Evolutionary conservation across 2,797 vertebrate genomes (phyloP).

Genomic region (Trachurus trachurus): DNA sequence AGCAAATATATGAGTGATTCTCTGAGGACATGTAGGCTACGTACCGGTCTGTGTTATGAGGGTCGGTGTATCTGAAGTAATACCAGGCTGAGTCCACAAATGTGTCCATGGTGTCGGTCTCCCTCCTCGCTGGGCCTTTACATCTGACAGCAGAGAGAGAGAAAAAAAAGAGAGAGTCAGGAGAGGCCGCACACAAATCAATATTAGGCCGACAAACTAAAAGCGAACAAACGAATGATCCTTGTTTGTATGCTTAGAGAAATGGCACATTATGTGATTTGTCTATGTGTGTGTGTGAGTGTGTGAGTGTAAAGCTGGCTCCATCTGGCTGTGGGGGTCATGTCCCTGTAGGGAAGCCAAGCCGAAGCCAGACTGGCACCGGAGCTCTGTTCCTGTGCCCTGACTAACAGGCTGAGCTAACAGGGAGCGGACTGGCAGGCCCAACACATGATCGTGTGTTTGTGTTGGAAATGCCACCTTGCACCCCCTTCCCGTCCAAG

Average conservation of each 20-base stretch:
- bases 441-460: conserved; percentile 65
- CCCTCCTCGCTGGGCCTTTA: conserved; percentile 89
- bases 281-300: conserved; percentile 12
- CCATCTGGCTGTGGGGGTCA: conserved; percentile 77
- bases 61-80: conserved; percentile 95
- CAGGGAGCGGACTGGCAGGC: conserved; percentile 68
- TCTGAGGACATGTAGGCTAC: conserved; percentile 13
- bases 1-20: conserved; percentile 11
- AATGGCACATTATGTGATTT: conserved; percentile 53
- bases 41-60: conserved; percentile 90
- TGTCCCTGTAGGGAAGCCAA: conserved; percentile 65
- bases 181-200: conserved; percentile 44
- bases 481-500: conserved; percentile 53
- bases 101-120: conserved; percentile 98
- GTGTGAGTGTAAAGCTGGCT: conserved; percentile 45
- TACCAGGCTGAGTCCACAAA: conserved; percentile 99
- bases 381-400: conserved; percentile 62
- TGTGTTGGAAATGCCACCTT: conserved; percentile 78
- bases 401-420: conserved; percentile 80
- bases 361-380: conserved; percentile 74
- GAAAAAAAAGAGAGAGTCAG: conserved; percentile 23
- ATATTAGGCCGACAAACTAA: conserved; percentile 52
- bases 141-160: conserved; percentile 85
- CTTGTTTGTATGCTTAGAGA: conserved; percentile 55
- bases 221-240: conserved; percentile 48